Percentiles rank a stretch among this genome's conserved stretches.
Conservation (phyloP, 2,113 vertebrate genomes). For the Coturnix japonica region DNA sequence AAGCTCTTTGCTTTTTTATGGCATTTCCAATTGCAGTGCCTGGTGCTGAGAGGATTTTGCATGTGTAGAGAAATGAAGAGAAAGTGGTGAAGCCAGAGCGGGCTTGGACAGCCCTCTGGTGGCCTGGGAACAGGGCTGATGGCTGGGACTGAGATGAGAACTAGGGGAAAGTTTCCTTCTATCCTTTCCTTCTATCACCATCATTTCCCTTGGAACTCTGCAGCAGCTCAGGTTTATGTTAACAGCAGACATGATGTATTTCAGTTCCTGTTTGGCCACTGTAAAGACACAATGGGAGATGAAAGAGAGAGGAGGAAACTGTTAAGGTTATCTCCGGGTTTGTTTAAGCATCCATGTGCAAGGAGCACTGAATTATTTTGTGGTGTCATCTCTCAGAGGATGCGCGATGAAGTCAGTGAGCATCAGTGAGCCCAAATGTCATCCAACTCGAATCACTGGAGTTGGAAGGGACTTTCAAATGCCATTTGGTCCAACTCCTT, state of each 20-base stretch:
- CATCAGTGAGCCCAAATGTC: background rate
- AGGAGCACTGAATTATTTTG: background rate
- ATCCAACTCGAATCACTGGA: background rate
- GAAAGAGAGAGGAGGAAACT: background rate
- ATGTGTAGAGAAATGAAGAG: background rate
- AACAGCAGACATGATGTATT: background rate
- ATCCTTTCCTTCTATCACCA: background rate
- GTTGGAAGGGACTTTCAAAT: too few relatives aligned
- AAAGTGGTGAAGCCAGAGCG: background rate
- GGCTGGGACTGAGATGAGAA: background rate
- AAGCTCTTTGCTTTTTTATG: background rate
- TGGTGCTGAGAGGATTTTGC: background rate
- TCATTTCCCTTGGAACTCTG: background rate
- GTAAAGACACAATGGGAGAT: background rate
- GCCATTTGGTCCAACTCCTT: too few relatives aligned
- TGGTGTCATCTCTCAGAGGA: background rate
- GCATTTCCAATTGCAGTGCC: background rate
- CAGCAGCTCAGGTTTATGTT: background rate
- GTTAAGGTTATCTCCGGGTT: background rate
- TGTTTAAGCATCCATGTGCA: background rate
- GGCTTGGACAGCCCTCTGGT: slow-evolving; percentile 44
- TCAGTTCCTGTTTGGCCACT: background rate
- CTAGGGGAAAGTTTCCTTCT: background rate
- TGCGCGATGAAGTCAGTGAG: background rate
- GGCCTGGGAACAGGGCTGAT: background rate